Evolutionary conservation across 2,113 vertebrate species (phyloP), one percentile per base, ranked within the genome.

Genomic region (Zapornia atra): DNA sequence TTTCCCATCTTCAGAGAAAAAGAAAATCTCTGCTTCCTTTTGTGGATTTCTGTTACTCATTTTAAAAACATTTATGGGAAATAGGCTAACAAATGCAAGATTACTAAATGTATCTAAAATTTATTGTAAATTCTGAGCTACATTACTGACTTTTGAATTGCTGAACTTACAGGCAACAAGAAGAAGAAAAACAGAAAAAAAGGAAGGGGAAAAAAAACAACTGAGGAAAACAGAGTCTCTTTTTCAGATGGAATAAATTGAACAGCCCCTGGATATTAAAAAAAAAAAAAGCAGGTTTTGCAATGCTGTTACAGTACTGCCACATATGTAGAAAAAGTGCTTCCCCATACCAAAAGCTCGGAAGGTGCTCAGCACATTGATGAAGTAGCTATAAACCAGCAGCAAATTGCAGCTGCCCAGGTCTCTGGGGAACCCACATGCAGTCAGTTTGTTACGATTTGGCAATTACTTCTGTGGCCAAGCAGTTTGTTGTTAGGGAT

Each of bases 161-260:
- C 59, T 90, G 77, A 92, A 73, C 9, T 80, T 46, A 36, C 12
- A 82, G 54, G 59, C 20, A 92, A 78, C 8, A 50, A 63, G 21
- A 53, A 65, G 26, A n/a, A 60, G 1, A 2, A 48, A 21, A 48
- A 11, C 13, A 6, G 0, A 13, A 51, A 51, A 25, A 3, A 9
- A 61, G 14, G 10, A 11, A 9, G 1, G 1, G 4, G 2, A 5
- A 11, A 4, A 4, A 1, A 53, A 15, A 14, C 50, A 13, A 70
- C 9, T 9, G 31, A 64, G 6, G 40, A 40, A 78, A 92, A 21
- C 36, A 51, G 5, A 42, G 29, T 36, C 29, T 38, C 3, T 38
- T 38, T 86, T 81, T 65, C 63, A 88, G 40, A 9, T 44, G 9
- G 28, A 34, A 40, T 33, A 77, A 61, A 56, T 8, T 14, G 46